Conservation (phyloP, 2,797 vertebrate genomes). For the Phrynocephalus vlangalii region DNA sequence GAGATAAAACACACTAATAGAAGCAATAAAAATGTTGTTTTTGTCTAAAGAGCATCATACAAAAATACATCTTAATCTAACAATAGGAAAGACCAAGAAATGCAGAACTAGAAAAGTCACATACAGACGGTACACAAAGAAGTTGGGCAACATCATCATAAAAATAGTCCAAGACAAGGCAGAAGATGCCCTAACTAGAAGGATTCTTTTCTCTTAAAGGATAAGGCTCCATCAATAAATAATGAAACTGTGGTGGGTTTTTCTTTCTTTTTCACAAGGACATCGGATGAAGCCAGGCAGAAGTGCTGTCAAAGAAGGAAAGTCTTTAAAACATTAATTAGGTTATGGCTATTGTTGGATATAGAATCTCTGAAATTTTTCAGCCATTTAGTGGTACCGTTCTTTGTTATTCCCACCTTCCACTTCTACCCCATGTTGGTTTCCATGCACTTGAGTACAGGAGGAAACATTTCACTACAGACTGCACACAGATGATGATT, state of each 20-base stretch:
- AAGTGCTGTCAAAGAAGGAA: constrained; percentile 29
- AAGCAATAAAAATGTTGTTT: constrained; percentile 48
- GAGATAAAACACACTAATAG: constrained; percentile 24
- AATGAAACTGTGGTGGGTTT: constrained; percentile 45
- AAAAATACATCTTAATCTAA: constrained; percentile 43
- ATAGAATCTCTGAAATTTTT: background rate
- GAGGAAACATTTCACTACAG: background rate
- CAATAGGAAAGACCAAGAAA: constrained; percentile 45
- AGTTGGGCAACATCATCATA: constrained; percentile 54
- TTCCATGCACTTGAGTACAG: background rate
- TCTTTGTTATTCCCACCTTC: background rate
- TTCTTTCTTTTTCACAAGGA: constrained; percentile 54
- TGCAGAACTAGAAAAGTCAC: constrained; percentile 27
- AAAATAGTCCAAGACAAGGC: constrained; percentile 49
- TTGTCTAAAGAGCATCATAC: constrained; percentile 25
- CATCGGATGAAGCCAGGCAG: constrained; percentile 40
- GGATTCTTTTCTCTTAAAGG: constrained; percentile 58
- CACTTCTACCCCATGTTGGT: background rate
- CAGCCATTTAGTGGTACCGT: constrained; percentile 8
- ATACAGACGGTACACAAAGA: constrained; percentile 36
- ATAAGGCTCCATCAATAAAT: constrained; percentile 60
- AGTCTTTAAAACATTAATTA: constrained; percentile 62
- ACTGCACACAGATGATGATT: constrained; percentile 8
- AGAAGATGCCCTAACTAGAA: constrained; percentile 51
- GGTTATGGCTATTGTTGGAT: constrained; percentile 31